These are phyloP conservation scores for Nematopogon swammerdamellus DNA, from an alignment of 2,888 invertebrate species.

Conservation along the genomic window DNA sequence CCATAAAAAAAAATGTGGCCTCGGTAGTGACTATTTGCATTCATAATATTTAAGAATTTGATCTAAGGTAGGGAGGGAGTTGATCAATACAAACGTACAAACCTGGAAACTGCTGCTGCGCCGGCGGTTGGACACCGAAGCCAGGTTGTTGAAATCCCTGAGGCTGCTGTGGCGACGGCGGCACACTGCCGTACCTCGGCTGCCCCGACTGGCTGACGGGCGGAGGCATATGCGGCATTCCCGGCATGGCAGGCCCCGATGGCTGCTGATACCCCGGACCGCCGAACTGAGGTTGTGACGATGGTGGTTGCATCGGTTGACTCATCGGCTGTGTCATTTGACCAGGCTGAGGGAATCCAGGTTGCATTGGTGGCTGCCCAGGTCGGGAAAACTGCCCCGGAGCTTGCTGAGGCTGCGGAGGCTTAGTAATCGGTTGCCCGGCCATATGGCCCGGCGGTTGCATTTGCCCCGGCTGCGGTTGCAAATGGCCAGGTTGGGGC, in stretches of 20 bases:
- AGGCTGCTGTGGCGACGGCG: constrained; percentile 18
- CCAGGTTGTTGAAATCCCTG: constrained; percentile 16
- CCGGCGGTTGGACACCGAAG: constrained; percentile 18
- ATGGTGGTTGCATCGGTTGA: constrained; percentile 6
- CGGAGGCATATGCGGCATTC: constrained; percentile 46
- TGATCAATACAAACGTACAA: no score
- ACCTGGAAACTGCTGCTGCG: constrained; percentile 17
- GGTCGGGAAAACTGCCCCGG: constrained; percentile 4
- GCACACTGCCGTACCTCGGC: constrained; percentile 19
- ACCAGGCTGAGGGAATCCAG: constrained; percentile 17
- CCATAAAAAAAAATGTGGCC: no score
- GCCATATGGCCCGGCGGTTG: constrained; percentile 4
- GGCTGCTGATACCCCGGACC: constrained; percentile 17
- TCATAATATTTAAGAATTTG: no score
- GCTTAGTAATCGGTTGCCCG: neutral
- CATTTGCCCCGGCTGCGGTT: constrained; percentile 1
- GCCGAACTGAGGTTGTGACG: constrained; percentile 18
- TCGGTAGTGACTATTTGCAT: no score
- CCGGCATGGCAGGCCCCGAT: constrained; percentile 23
- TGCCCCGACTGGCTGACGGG: constrained; percentile 26
- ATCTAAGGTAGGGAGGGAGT: no score
- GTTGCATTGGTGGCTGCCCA: constrained; percentile 27
- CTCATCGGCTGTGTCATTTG: constrained; percentile 7
- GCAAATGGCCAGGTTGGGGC: constrained; percentile 9
- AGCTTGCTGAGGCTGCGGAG: constrained; percentile 6